Evolutionary conservation across 2,113 vertebrate species (phyloP).

Genomic region (Nothocercus nigrocapillus): DNA sequence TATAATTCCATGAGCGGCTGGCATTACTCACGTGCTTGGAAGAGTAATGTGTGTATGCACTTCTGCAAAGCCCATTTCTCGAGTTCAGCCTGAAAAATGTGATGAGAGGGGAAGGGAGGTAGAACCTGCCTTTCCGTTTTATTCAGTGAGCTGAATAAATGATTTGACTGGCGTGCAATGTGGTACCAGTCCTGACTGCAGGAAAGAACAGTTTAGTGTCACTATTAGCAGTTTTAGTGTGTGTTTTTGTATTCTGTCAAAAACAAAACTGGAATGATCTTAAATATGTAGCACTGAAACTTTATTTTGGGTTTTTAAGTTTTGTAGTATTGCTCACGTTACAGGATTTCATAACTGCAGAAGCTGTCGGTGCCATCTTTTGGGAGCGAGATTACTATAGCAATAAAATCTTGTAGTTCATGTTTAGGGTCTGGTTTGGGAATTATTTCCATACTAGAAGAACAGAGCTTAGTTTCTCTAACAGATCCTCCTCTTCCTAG

Average conservation of each 20-base stretch:
- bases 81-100: background rate
- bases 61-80: background rate
- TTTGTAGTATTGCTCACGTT: background rate
- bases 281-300: background rate
- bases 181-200: background rate
- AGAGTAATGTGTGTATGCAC: background rate
- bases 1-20: background rate
- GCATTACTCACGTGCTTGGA: background rate
- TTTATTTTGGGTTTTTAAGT: background rate
- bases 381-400: background rate
- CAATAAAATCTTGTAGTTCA: background rate
- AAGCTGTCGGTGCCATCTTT: background rate
- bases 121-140: background rate
- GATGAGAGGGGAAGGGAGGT: background rate
- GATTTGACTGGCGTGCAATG: background rate
- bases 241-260: background rate
- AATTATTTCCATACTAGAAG: background rate
- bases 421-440: background rate
- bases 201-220: background rate
- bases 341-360: background rate
- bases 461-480: background rate
- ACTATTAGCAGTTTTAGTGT: background rate
- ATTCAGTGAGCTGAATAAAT: constrained; percentile 5
- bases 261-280: background rate
- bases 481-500: background rate